phyloP scores from a whole-genome alignment of 2,888 invertebrate genomes.

The Habroteleia sp. region DNA sequence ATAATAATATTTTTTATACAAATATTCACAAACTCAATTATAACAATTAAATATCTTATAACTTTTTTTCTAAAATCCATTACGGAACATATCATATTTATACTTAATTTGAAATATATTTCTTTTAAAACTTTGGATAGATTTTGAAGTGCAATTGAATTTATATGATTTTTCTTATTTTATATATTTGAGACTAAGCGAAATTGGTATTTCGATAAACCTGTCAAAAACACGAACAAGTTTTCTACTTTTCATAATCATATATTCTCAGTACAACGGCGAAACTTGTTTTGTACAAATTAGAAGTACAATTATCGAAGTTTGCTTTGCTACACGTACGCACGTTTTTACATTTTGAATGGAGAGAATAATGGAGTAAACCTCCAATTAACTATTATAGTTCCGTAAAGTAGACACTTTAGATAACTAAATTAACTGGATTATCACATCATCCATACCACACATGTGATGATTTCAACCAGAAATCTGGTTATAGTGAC shows the following conservation, averaged over 20 bases:
- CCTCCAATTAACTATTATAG: constrained; percentile 52
- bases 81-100: no score
- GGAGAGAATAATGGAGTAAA: constrained; percentile 53
- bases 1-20: no score
- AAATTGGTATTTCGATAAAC: constrained; percentile 29
- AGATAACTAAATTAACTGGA: constrained; percentile 58
- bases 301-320: constrained; percentile 41
- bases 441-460: constrained; percentile 54
- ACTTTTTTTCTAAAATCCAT: no score
- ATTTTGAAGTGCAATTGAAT: background rate
- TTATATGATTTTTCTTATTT: constrained; percentile 3
- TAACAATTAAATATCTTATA: no score
- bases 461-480: constrained; percentile 57
- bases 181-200: constrained; percentile 3
- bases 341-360: constrained; percentile 43
- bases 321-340: constrained; percentile 27
- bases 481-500: constrained; percentile 56
- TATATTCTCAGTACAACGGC: constrained; percentile 19
- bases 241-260: constrained; percentile 41
- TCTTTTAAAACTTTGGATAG: no score
- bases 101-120: no score
- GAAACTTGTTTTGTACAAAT: constrained; percentile 45
- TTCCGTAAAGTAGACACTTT: constrained; percentile 61
- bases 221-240: constrained; percentile 19
- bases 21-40: no score